These are phyloP conservation scores for Caenorhabditis afra DNA, from an alignment of 2,888 invertebrate species.

Conservation along the genomic window DNA sequence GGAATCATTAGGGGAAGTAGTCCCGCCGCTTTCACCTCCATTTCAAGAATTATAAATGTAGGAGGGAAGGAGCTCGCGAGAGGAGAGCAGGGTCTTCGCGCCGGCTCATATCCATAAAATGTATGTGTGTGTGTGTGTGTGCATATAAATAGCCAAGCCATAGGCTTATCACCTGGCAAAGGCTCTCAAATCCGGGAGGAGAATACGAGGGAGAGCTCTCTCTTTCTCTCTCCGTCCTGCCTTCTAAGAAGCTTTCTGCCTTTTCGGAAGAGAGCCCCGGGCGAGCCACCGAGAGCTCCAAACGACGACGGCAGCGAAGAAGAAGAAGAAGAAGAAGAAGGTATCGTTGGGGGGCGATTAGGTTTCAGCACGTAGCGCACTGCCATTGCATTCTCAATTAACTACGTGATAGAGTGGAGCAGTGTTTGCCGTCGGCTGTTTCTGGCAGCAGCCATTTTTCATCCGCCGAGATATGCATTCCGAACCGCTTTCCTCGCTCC, in stretches of 20 bases:
- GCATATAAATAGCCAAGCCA: constrained; percentile 27
- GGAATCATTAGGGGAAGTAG: constrained; percentile 12
- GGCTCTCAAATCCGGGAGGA: constrained; percentile 14
- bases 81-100: not conserved
- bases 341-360: constrained; percentile 13
- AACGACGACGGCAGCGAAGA: not conserved
- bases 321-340: too few relatives aligned
- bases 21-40: not conserved
- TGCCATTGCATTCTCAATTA: constrained; percentile 39
- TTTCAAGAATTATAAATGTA: constrained; percentile 26
- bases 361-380: constrained; percentile 32
- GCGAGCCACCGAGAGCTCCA: constrained; percentile 8
- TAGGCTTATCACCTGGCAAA: constrained; percentile 43
- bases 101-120: constrained; percentile 28
- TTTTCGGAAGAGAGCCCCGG: not conserved
- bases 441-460: not conserved
- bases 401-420: constrained; percentile 15
- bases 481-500: not conserved
- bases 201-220: not conserved
- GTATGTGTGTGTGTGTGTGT: constrained; percentile 27
- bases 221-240: not conserved
- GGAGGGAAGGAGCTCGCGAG: constrained; percentile 2
- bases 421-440: not conserved
- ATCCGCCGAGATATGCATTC: not conserved
- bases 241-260: constrained; percentile 10